A percentile compares a stretch with the other conserved stretches of the same genome.
Conservation (phyloP, 2,797 vertebrate genomes). For the Jordanella pulchra region DNA sequence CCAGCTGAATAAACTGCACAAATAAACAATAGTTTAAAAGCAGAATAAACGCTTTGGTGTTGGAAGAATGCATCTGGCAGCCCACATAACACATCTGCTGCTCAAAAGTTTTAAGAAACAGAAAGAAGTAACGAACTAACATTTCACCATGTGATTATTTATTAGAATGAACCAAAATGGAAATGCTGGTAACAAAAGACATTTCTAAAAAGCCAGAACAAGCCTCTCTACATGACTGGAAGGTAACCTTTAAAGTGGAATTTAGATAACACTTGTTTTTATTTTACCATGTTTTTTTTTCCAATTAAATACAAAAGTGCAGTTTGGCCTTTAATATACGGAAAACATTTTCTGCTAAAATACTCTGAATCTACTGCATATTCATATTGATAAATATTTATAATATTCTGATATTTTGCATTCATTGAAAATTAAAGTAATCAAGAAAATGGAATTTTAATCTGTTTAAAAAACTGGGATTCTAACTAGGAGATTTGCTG, state of each 20-base stretch:
- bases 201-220: not conserved
- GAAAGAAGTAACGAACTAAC: not conserved
- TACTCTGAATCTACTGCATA: not conserved
- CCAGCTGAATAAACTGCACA: not conserved
- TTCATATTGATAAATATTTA: conserved; percentile 10
- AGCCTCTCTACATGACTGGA: not conserved
- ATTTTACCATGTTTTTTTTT: not conserved
- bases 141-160: not conserved
- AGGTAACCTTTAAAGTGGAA: not conserved
- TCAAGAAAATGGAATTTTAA: conserved; percentile 3
- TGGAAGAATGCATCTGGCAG: not conserved
- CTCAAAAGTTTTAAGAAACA: not conserved
- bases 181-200: not conserved
- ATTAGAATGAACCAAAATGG: not conserved
- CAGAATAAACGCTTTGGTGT: not conserved
- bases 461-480: not conserved
- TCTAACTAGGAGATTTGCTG: not conserved
- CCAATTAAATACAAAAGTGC: not conserved
- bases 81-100: not conserved
- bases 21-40: not conserved
- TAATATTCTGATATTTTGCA: not conserved
- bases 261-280: not conserved
- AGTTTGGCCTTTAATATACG: conserved; percentile 1
- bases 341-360: not conserved
- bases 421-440: not conserved